Percentiles rank a stretch among this genome's conserved stretches.
Evolutionary conservation across 2,113 vertebrate genomes (phyloP).

Genomic region (Melanotaenia duboulayi): DNA sequence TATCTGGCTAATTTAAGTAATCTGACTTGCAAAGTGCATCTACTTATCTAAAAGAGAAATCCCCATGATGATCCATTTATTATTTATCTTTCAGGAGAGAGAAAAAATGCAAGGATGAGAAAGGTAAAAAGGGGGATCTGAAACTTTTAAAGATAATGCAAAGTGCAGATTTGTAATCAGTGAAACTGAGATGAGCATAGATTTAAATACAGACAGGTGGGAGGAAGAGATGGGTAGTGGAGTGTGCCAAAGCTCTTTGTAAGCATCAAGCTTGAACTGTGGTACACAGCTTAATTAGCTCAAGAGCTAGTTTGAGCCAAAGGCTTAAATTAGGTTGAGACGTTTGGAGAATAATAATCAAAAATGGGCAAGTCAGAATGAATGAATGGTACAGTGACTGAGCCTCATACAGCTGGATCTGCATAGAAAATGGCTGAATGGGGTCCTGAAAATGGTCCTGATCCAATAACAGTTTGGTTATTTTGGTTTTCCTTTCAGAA

Average conservation of each 20-base stretch:
- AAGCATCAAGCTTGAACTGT: slow-evolving; percentile 54
- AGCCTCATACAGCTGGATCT: slow-evolving; percentile 50
- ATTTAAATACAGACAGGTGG: slow-evolving; percentile 70
- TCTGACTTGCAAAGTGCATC: slow-evolving; percentile 73
- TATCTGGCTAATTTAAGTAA: slow-evolving; percentile 60
- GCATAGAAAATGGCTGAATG: slow-evolving; percentile 38
- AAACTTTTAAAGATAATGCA: slow-evolving; percentile 64
- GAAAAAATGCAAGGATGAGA: slow-evolving; percentile 48
- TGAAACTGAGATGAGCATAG: slow-evolving; percentile 48
- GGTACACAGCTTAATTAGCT: slow-evolving; percentile 64
- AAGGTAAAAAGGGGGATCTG: slow-evolving; percentile 58
- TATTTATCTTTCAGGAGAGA: slow-evolving; percentile 62
- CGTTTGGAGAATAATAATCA: slow-evolving; percentile 62
- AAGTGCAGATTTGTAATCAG: slow-evolving; percentile 69
- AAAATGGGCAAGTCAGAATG: slow-evolving; percentile 49
- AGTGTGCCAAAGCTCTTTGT: slow-evolving; percentile 62
- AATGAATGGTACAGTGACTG: slow-evolving; percentile 47
- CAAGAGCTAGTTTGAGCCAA: slow-evolving; percentile 52
- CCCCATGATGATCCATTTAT: slow-evolving; percentile 71
- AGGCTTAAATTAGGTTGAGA: slow-evolving; percentile 59
- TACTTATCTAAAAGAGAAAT: slow-evolving; percentile 71
- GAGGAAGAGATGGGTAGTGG: slow-evolving; percentile 20
- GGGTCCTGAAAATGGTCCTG: slow-evolving; percentile 13
- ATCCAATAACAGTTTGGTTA: slow-evolving; percentile 13
- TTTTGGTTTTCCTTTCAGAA: slow-evolving; percentile 11